These are phyloP conservation scores for Xylocopa sonorina DNA, from an alignment of 1,140 invertebrate genomes.

Conservation along the genomic window DNA sequence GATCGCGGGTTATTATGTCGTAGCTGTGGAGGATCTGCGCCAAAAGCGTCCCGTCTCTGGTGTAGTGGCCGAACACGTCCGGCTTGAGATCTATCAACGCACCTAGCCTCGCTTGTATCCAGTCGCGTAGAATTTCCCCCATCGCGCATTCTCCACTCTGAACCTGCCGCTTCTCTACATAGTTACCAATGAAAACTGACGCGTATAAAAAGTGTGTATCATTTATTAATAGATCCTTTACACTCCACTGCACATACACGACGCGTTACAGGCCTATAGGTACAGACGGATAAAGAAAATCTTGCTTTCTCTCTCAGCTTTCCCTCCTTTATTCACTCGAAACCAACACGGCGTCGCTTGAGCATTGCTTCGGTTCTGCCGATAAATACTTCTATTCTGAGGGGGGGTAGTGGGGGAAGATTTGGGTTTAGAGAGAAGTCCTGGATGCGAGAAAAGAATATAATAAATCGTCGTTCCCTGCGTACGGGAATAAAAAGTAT, in stretches of 20 bases:
- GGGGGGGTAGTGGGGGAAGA: no score
- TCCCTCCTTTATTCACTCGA: constrained; percentile 62
- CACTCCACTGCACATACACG: constrained; percentile 64
- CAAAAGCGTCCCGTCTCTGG: constrained; percentile 77
- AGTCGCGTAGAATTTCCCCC: constrained; percentile 64
- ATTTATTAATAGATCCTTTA: constrained; percentile 64
- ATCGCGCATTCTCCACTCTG: constrained; percentile 30
- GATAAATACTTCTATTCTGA: no score
- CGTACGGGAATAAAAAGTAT: neutral
- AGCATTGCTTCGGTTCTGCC: constrained; percentile 68
- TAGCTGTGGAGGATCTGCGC: constrained; percentile 78
- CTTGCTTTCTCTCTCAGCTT: constrained; percentile 59
- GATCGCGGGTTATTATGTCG: constrained; percentile 75
- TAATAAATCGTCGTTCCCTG: neutral
- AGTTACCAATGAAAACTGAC: constrained; percentile 53
- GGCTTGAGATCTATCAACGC: constrained; percentile 69
- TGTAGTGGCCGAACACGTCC: constrained; percentile 69
- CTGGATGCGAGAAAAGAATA: no score
- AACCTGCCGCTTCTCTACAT: no score
- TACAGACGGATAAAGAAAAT: constrained; percentile 68
- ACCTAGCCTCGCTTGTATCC: constrained; percentile 67
- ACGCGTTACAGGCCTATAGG: constrained; percentile 66
- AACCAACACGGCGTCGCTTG: constrained; percentile 68
- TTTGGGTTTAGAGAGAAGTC: no score
- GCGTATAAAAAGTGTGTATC: constrained; percentile 68